Conservation (phyloP, 2,113 vertebrate genomes). For the Symphodus melops region DNA sequence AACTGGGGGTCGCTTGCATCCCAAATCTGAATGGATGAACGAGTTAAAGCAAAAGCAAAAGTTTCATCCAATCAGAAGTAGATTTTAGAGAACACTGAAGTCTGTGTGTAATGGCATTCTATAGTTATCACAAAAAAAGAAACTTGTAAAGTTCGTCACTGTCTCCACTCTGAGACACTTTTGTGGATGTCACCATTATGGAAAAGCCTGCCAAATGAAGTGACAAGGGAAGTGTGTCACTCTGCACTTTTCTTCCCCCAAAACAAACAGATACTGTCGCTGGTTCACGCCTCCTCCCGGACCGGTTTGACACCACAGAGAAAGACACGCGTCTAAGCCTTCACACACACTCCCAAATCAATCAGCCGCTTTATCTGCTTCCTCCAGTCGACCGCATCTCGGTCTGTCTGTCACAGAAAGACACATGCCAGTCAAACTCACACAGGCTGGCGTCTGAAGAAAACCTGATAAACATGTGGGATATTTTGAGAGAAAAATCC, state of each 20-base stretch:
- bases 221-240: constrained; percentile 56
- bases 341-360: constrained; percentile 53
- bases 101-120: constrained; percentile 24
- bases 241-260: constrained; percentile 35
- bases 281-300: constrained; percentile 44
- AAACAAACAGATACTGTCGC: constrained; percentile 70
- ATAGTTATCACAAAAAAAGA: constrained; percentile 8
- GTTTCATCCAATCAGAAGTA: background rate
- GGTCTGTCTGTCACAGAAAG: constrained; percentile 31
- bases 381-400: constrained; percentile 11
- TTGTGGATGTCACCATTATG: constrained; percentile 36
- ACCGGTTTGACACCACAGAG: constrained; percentile 61
- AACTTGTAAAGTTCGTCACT: constrained; percentile 3
- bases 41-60: constrained; percentile 16
- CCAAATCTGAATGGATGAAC: constrained; percentile 12
- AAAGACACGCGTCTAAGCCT: constrained; percentile 52
- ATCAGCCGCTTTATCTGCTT: constrained; percentile 59
- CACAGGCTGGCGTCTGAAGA: background rate
- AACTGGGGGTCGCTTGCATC: background rate
- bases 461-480: background rate
- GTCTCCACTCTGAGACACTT: constrained; percentile 19
- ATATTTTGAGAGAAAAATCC: background rate
- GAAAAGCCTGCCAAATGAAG: constrained; percentile 25
- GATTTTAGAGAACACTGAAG: background rate
- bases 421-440: constrained; percentile 42